These are phyloP conservation scores for Nemapogon koenigi DNA, from an alignment of 2,888 invertebrate species.

Conservation along the genomic window DNA sequence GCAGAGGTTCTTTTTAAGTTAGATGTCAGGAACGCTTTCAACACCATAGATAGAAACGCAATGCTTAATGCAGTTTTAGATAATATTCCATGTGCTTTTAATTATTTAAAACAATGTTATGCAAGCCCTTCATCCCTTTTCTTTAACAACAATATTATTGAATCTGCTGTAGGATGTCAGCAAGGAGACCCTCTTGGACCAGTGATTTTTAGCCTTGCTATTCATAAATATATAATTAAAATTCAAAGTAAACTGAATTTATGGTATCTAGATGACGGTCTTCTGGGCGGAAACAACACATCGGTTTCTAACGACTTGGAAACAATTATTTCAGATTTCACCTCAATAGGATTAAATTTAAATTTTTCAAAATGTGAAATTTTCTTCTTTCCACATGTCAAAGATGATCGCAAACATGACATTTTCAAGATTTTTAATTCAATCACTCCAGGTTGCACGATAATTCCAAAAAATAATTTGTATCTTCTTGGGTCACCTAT, in stretches of 20 bases:
- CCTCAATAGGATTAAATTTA: not conserved
- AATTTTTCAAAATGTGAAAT: not conserved
- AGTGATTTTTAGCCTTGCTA: slow-evolving; percentile 2
- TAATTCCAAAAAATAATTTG: too few relatives aligned
- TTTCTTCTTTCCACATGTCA: not conserved
- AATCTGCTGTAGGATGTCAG: slow-evolving; percentile 1
- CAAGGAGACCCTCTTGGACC: slow-evolving; percentile 3
- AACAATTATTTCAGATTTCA: not conserved
- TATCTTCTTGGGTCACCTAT: too few relatives aligned
- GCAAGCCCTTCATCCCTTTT: not conserved
- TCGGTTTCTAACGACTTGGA: slow-evolving; percentile 20
- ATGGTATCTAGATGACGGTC: slow-evolving; percentile 5
- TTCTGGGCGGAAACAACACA: slow-evolving; percentile 14
- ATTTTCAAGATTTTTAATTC: too few relatives aligned
- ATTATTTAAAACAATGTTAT: not conserved
- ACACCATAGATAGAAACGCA: not conserved
- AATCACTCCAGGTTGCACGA: too few relatives aligned
- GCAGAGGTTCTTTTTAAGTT: not conserved
- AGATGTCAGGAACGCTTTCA: not conserved
- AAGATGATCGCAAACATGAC: too few relatives aligned
- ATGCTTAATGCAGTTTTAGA: too few relatives aligned
- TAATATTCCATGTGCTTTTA: not conserved
- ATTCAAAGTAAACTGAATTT: not conserved
- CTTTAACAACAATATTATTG: not conserved
- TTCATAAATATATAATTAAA: not conserved